Percentiles rank a stretch among this genome's conserved stretches.
Conservation (phyloP, 2,113 vertebrate genomes). For the Atlantisia rogersi region DNA sequence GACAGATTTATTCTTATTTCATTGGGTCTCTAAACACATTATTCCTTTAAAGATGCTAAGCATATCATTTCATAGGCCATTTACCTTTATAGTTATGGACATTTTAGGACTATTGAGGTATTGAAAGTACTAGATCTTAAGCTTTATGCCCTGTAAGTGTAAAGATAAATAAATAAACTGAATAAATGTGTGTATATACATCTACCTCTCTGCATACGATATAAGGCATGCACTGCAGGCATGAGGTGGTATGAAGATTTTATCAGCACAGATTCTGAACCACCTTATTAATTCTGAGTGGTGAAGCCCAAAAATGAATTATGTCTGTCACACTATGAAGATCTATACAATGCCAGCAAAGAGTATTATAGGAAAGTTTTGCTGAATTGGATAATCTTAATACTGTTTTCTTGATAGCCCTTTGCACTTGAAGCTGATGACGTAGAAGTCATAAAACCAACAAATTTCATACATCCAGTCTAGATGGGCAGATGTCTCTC, state of each 20-base stretch:
- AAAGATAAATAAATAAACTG: constrained; percentile 15
- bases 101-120: constrained; percentile 34
- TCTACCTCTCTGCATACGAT: neutral
- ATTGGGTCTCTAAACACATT: constrained; percentile 37
- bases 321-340: neutral
- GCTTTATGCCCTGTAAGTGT: neutral
- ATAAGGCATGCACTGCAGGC: neutral
- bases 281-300: neutral
- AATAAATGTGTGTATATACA: neutral
- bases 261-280: neutral
- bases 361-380: neutral
- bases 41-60: constrained; percentile 33
- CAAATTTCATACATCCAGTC: neutral
- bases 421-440: neutral
- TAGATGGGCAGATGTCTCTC: neutral
- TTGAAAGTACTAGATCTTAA: constrained; percentile 26
- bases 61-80: constrained; percentile 17
- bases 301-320: neutral
- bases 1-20: constrained; percentile 39
- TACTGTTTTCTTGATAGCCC: neutral
- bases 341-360: neutral
- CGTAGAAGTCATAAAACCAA: neutral
- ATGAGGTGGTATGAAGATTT: neutral
- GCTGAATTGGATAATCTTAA: neutral
- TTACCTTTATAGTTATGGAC: constrained; percentile 60